phyloP scores from a whole-genome alignment of 2,888 invertebrate genomes.

The Ochlodes sylvanus region DNA sequence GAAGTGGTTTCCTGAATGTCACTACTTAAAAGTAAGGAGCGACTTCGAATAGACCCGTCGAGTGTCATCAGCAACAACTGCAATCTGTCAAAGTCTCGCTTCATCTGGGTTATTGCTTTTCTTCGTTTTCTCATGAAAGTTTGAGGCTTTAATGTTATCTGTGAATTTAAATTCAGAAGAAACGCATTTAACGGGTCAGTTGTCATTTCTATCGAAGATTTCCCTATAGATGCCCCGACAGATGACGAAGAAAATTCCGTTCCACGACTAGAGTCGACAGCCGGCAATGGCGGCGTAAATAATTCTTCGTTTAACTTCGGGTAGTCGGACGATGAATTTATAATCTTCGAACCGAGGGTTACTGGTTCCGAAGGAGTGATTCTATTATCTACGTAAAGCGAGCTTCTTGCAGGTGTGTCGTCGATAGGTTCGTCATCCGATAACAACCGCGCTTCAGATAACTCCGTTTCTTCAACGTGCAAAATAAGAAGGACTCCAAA shows the following conservation, averaged over 20 bases:
- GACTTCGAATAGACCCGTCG: slow-evolving; percentile 31
- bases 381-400: slow-evolving; percentile 5
- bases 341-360: slow-evolving; percentile 3
- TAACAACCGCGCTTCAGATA: neutral
- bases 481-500: slow-evolving; percentile 22
- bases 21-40: slow-evolving; percentile 44
- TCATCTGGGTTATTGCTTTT: slow-evolving; percentile 16
- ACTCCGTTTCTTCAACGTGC: slow-evolving; percentile 16
- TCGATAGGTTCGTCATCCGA: slow-evolving; percentile 1
- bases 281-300: slow-evolving; percentile 45
- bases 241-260: neutral
- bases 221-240: neutral
- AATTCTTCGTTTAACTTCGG: slow-evolving; percentile 46
- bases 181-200: slow-evolving; percentile 14
- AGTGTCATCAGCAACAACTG: slow-evolving; percentile 13
- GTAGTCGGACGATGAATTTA: slow-evolving; percentile 48
- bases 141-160: slow-evolving; percentile 2
- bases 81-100: slow-evolving; percentile 37
- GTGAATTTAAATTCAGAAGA: slow-evolving; percentile 16
- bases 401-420: neutral
- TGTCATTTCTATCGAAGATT: slow-evolving; percentile 28
- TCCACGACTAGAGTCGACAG: neutral
- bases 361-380: neutral
- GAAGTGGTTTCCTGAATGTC: slow-evolving; percentile 17
- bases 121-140: slow-evolving; percentile 7